Evolutionary conservation across 2,888 invertebrate species (phyloP).

Genomic region (Coleophora deauratella): DNA sequence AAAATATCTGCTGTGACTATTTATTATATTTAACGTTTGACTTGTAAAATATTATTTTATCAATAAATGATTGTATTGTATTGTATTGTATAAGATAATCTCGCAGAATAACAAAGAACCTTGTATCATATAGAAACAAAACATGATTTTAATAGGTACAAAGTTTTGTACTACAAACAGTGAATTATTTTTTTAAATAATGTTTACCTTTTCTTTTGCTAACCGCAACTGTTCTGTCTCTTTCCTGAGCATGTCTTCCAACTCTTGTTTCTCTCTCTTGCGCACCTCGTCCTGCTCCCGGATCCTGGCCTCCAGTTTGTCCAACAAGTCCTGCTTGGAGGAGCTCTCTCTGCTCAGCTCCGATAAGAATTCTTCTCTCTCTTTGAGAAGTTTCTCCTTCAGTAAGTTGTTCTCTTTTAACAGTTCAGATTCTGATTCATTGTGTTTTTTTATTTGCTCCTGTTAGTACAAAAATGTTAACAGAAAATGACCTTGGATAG

Average conservation of each 20-base stretch:
- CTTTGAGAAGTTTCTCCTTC: slow-evolving; percentile 59
- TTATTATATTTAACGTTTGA: too few relatives aligned
- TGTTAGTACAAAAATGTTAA: slow-evolving; percentile 20
- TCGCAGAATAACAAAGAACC: too few relatives aligned
- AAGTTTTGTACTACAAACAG: too few relatives aligned
- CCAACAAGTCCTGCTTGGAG: slow-evolving; percentile 67
- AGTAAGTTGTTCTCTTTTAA: slow-evolving; percentile 59
- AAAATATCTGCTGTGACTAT: too few relatives aligned
- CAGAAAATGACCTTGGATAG: too few relatives aligned
- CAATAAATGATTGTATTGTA: too few relatives aligned
- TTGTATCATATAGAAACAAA: too few relatives aligned
- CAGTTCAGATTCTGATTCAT: slow-evolving; percentile 52
- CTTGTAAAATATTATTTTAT: too few relatives aligned
- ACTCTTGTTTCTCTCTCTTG: slow-evolving; percentile 50
- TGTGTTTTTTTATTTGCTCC: slow-evolving; percentile 56
- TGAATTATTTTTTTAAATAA: too few relatives aligned
- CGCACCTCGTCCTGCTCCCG: slow-evolving; percentile 61
- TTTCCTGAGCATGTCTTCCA: slow-evolving; percentile 44
- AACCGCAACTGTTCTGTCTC: slow-evolving; percentile 54
- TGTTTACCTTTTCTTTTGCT: slow-evolving; percentile 63
- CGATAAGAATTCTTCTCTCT: slow-evolving; percentile 63
- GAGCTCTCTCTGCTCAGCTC: slow-evolving; percentile 62
- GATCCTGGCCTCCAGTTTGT: slow-evolving; percentile 62
- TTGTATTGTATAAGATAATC: too few relatives aligned
- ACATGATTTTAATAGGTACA: too few relatives aligned